phyloP scores from a whole-genome alignment of 1,140 invertebrate species.

The Eufriesea mexicana region DNA sequence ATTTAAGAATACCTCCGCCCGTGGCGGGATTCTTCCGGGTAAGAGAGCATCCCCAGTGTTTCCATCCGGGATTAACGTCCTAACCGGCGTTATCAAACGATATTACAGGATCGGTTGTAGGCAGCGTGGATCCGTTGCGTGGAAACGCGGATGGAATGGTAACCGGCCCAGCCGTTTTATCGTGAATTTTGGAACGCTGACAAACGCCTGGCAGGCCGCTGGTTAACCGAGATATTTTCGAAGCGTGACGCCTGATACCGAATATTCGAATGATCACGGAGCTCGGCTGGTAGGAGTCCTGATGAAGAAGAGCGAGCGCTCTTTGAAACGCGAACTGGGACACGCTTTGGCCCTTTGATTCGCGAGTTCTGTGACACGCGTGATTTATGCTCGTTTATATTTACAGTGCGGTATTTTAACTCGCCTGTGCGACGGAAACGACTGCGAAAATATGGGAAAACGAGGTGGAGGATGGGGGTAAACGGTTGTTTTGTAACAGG shows the following conservation, averaged over 20 bases:
- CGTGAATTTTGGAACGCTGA: slow-evolving; percentile 25
- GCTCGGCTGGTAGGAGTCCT: no score
- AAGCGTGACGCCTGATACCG: background rate
- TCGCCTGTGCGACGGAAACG: background rate
- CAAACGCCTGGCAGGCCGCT: background rate
- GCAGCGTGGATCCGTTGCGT: slow-evolving; percentile 42
- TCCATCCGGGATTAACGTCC: slow-evolving; percentile 2
- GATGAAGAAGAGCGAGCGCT: background rate
- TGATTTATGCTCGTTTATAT: slow-evolving; percentile 18
- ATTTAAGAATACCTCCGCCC: background rate
- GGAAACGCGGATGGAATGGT: slow-evolving; percentile 50
- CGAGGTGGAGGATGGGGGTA: no score
- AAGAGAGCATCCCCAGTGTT: background rate
- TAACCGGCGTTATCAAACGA: slow-evolving; percentile 7
- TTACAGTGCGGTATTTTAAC: background rate
- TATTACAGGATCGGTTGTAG: slow-evolving; percentile 10
- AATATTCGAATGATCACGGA: background rate
- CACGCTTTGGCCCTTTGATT: slow-evolving; percentile 1
- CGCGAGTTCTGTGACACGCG: background rate
- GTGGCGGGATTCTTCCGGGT: background rate
- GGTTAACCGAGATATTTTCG: slow-evolving; percentile 20
- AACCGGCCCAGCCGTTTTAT: background rate
- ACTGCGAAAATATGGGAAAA: no score
- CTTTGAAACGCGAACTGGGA: slow-evolving; percentile 15
- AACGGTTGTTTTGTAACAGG: no score